Evolutionary conservation across 2,888 invertebrate species (phyloP), one percentile per base, ranked within the genome.

Genomic region (Tyria jacobaeae): DNA sequence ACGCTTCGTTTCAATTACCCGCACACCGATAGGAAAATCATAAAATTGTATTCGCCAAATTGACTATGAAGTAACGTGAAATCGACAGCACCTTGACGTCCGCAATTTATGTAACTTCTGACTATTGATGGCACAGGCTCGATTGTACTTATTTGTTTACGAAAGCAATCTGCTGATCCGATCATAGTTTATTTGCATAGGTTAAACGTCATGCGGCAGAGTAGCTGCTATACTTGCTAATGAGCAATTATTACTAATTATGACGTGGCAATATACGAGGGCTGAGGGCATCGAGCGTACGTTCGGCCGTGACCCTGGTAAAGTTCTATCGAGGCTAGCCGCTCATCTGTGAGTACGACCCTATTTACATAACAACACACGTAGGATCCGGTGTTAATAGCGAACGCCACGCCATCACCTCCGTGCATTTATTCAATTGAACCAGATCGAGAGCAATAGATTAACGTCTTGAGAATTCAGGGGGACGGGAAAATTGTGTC

Each of bases 391-490:
- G 71, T 78, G 78, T 78, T 83, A 83, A 84, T 84, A 79, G 76
- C 75, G 74, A 82, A 76, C 73, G 80, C 84, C 76, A 78, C 82
- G 81, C 81, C 86, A 85, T 80, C 86, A 76, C 75, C 74, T 73
- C 76, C 75, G 73, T 79, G 83, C 85, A 83, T 89, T 91, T 91
- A 91, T 91, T 89, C 92, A 91, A 91, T 92, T 91, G 90, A 90
- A 84, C 75, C 71, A 83, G 84, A 89, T 89, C 88, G 87, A 86
- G 85, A 83, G 81, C 86, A 86, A 86, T 89, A 88, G 87, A 85
- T 89, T 84, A 85, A 84, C 83, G 81, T 82, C 85, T 87, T 82
- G 79, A 82, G 79, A 82, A 84, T 80, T 79, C 76, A 76, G 71
- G 72, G 76, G 71, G 71, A 70, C 71, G 60, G 64, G 67, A 64